A percentile compares a stretch with the other conserved stretches of the same genome.
These are phyloP conservation scores for Steromphala cineraria DNA, from an alignment of 2,888 invertebrate species.

Conservation along the genomic window DNA sequence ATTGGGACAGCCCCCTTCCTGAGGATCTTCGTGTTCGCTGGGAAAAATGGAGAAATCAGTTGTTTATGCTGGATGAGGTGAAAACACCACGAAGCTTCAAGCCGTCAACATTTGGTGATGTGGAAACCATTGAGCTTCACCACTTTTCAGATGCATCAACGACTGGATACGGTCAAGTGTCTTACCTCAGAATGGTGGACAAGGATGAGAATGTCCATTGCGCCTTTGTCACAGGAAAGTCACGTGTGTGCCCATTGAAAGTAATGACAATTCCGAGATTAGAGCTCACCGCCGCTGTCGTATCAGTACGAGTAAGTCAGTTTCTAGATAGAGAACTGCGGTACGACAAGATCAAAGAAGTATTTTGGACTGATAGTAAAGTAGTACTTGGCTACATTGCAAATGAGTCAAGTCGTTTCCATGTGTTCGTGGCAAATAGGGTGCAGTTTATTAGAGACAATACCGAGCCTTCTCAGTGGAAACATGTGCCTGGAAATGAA, in stretches of 20 bases:
- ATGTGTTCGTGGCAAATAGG: constrained; percentile 19
- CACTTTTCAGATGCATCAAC: constrained; percentile 48
- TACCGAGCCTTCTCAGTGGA: constrained; percentile 15
- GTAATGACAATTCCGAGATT: constrained; percentile 19
- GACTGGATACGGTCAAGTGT: constrained; percentile 43
- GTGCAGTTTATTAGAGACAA: constrained; percentile 7
- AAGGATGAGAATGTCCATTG: constrained; percentile 19
- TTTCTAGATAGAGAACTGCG: constrained; percentile 30
- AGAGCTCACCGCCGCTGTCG: constrained; percentile 18
- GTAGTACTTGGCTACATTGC: constrained; percentile 36
- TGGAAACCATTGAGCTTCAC: constrained; percentile 35
- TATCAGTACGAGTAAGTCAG: constrained; percentile 24
- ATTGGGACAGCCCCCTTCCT: constrained; percentile 51
- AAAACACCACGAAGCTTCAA: constrained; percentile 35
- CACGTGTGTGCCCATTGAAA: constrained; percentile 28
- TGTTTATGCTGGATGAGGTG: constrained; percentile 22
- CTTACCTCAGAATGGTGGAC: constrained; percentile 40
- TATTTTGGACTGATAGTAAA: constrained; percentile 37
- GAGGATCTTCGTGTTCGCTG: constrained; percentile 34
- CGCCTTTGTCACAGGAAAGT: constrained; percentile 31
- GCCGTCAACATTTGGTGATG: constrained; percentile 37
- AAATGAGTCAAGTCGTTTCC: constrained; percentile 31
- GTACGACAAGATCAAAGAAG: constrained; percentile 2
- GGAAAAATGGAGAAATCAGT: constrained; percentile 34
- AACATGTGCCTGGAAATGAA: not conserved